Conservation (phyloP, 2,113 vertebrate genomes). For the Ictalurus furcatus region DNA sequence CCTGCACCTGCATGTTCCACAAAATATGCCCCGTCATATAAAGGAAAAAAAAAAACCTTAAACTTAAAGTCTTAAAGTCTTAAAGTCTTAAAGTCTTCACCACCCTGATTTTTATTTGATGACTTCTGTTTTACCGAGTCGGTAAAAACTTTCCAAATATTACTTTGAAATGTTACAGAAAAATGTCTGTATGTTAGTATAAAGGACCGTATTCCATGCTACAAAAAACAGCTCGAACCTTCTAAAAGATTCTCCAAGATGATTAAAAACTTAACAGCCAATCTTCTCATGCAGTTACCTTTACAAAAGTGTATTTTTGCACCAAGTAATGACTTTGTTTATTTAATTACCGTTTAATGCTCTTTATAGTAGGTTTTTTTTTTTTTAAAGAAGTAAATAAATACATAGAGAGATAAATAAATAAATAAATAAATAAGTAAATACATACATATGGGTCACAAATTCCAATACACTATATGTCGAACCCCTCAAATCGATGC, state of each 20-base stretch:
- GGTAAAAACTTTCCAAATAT: not conserved
- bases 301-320: not conserved
- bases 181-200: not conserved
- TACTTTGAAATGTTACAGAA: not conserved
- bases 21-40: not conserved
- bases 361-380: not conserved
- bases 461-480: not conserved
- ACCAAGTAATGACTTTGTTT: not conserved
- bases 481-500: not conserved
- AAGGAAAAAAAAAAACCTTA: not conserved
- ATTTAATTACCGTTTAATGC: not conserved
- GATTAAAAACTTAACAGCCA: not conserved
- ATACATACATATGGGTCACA: not conserved
- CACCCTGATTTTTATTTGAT: not conserved
- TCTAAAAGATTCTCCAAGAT: not conserved
- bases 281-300: not conserved
- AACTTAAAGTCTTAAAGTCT: no score
- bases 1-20: slow-evolving; percentile 17
- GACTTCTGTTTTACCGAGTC: not conserved
- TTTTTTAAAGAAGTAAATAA: not conserved
- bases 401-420: not conserved
- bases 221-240: not conserved
- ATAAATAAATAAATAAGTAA: not conserved
- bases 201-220: not conserved
- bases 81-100: not conserved